A percentile compares a stretch with the other conserved stretches of the same genome.
phyloP scores from a whole-genome alignment of 1,140 invertebrate species.

The Cheumatopsyche charites region DNA sequence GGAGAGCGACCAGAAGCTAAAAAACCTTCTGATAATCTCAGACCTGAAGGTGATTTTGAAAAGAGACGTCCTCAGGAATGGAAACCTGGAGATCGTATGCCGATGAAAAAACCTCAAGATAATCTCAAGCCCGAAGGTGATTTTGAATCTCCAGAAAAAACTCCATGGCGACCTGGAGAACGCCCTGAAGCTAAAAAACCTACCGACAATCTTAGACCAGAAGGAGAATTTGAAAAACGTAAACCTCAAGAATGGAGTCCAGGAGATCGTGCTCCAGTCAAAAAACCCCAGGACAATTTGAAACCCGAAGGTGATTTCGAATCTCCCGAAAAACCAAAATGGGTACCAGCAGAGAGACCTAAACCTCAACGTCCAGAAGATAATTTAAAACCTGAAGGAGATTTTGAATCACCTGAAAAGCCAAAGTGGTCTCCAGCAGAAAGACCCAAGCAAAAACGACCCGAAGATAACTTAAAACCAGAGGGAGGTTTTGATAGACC shows the following conservation, averaged over 20 bases:
- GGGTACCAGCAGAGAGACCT: constrained; percentile 52
- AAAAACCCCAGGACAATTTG: constrained; percentile 63
- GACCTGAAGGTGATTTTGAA: constrained; percentile 64
- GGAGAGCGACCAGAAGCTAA: constrained; percentile 63
- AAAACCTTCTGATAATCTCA: constrained; percentile 65
- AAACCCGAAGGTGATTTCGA: constrained; percentile 65
- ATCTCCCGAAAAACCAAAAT: constrained; percentile 52
- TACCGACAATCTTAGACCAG: constrained; percentile 64
- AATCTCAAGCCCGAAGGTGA: constrained; percentile 62
- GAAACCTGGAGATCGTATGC: constrained; percentile 55
- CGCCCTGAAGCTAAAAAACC: constrained; percentile 60
- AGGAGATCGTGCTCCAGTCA: constrained; percentile 52
- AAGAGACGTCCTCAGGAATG: constrained; percentile 57
- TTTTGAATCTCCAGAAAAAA: constrained; percentile 56
- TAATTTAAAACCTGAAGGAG: constrained; percentile 65
- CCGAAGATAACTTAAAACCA: constrained; percentile 57
- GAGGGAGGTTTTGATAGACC: constrained; percentile 59
- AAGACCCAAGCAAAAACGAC: constrained; percentile 51
- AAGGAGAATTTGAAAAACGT: constrained; percentile 64
- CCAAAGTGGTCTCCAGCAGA: constrained; percentile 51
- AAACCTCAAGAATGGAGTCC: constrained; percentile 52
- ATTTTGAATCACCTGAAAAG: constrained; percentile 57
- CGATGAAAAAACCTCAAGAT: constrained; percentile 59
- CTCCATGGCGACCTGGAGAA: constrained; percentile 59
- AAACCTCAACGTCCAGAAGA: constrained; percentile 58